Base-by-base conservation (phyloP, 2,888 invertebrate genomes). In the Vandiemenella viatica region DNA sequence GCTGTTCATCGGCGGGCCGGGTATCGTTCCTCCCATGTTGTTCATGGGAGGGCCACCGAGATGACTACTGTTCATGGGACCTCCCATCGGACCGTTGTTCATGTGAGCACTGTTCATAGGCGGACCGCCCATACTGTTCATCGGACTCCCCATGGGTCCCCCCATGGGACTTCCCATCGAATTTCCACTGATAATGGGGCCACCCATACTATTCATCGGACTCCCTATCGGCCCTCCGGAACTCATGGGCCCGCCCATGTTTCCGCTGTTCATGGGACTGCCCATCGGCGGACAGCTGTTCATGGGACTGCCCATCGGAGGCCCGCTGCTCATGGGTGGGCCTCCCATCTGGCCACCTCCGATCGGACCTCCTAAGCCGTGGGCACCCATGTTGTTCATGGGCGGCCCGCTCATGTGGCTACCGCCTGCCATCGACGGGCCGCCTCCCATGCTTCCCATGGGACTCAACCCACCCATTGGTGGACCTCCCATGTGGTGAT, bases 271-370 rank as follows among this genome's bases (percentile, higher is more conserved):
- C 52, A 78, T 65, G 42, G 80, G 80, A 67, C 79, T 82, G 58
- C 81, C 83, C 76, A 85, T 79, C 8, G 77, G 83, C 46, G 83
- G 82, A 46, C 77, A 67, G 37, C 66, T 65, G 53, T 65, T 64
- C 66, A 71, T 73, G 5, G 72, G 70, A 56, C 67, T 68, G 16
- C 71, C 71, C 74, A 80, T 76, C 26, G 56, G 53, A 10, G 79
- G 75, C 54, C 77, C 78, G 53, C 85, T 74, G 53, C 72, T 76
- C 78, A 80, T 80, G 17, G 78, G 78, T 55, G 77, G 77, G n/a
- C 77, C 77, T 23, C 54, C 50, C 55, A 76, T 63, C 45, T 64
- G 61, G 58, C 65, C 64, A 45, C 59, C 65, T 53, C 63, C 65
- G 59, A 65, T 62, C 1, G 66, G 63, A 8, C 64, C 64, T 45